Percentiles rank a stretch among this genome's conserved stretches.
Evolutionary conservation across 2,113 vertebrate genomes (phyloP).

Genomic region (Mohoua ochrocephala): DNA sequence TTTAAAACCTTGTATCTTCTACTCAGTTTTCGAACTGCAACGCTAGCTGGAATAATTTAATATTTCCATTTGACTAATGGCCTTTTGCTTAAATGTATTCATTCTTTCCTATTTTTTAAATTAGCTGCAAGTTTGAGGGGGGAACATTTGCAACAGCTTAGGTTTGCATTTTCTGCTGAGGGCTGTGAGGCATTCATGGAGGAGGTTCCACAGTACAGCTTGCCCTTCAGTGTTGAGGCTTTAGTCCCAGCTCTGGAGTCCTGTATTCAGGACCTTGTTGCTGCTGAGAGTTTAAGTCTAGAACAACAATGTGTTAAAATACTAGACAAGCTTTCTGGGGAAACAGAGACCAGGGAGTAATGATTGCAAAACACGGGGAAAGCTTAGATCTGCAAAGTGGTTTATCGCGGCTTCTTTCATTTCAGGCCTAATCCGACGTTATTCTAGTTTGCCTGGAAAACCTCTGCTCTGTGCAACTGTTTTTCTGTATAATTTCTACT

Average conservation of each 20-base stretch:
- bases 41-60: neutral
- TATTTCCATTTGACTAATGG: neutral
- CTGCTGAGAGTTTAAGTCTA: neutral
- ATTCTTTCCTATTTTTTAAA: neutral
- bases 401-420: neutral
- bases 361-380: neutral
- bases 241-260: neutral
- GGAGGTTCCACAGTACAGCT: neutral
- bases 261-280: neutral
- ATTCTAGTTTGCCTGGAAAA: neutral
- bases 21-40: neutral
- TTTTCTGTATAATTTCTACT: neutral
- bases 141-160: neutral
- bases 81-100: neutral
- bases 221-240: neutral
- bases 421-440: neutral
- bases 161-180: neutral
- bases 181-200: neutral
- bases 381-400: neutral
- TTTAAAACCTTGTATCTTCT: neutral
- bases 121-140: neutral
- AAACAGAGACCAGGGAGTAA: neutral
- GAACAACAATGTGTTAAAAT: neutral
- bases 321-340: neutral
- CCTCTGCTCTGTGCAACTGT: neutral